A percentile compares a stretch with the other conserved stretches of the same genome.
Conservation (phyloP, 1,140 invertebrate species). For the Riptortus pedestris region DNA sequence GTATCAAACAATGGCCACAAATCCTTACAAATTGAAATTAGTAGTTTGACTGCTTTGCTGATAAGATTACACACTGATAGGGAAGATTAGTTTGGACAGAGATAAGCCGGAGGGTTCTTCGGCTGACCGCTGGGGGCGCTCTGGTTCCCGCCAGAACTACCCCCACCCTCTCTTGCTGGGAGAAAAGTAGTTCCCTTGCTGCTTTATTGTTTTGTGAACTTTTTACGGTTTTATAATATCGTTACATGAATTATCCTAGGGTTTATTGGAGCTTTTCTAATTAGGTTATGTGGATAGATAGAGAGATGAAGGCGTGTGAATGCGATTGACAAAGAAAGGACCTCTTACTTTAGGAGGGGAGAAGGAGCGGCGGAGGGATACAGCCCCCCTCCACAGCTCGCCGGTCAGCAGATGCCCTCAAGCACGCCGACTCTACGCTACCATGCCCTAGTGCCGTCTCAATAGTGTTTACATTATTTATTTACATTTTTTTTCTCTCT, state of each 20-base stretch:
- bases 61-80: no score
- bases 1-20: no score
- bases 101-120: neutral
- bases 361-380: neutral
- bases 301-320: no score
- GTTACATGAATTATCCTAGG: no score
- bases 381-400: neutral
- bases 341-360: no score
- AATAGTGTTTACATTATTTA: neutral
- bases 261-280: no score
- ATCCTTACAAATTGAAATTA: no score
- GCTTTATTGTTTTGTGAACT: neutral
- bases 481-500: neutral
- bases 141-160: neutral
- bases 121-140: neutral
- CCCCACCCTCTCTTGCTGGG: slow-evolving; percentile 1
- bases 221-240: neutral
- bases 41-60: no score
- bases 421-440: neutral
- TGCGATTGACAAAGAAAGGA: no score
- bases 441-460: neutral
- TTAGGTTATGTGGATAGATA: no score
- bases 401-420: neutral
- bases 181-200: neutral
- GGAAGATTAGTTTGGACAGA: no score